These are phyloP conservation scores for Amphilophus citrinellus DNA, from an alignment of 2,113 vertebrate species.

Conservation along the genomic window DNA sequence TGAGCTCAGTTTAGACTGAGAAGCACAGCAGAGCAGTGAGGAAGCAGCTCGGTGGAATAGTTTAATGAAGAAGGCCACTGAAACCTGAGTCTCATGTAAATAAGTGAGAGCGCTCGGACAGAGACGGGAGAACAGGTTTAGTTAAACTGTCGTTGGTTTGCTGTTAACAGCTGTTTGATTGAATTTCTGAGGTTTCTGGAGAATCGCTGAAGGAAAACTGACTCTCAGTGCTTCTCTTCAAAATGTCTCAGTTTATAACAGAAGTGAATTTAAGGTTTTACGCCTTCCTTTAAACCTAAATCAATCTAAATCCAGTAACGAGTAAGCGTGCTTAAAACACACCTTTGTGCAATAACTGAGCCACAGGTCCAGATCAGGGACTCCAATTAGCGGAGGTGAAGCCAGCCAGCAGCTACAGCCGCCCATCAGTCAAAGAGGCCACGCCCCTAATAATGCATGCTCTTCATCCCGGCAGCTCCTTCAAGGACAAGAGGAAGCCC, in stretches of 20 bases:
- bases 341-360: background rate
- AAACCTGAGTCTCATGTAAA: background rate
- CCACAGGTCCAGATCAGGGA: background rate
- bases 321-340: fast-evolving
- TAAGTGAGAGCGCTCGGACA: background rate
- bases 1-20: no score
- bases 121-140: no score
- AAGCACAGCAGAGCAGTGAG: no score
- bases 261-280: background rate
- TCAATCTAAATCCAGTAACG: background rate
- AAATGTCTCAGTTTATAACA: background rate
- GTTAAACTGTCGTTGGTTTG: background rate
- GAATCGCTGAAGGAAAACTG: fast-evolving
- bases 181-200: background rate
- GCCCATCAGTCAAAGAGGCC: background rate
- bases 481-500: no score
- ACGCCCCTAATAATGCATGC: background rate
- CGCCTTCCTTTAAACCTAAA: background rate
- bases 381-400: background rate
- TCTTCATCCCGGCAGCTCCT: no score
- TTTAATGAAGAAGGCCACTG: background rate
- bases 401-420: background rate
- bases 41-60: no score
- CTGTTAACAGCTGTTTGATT: fast-evolving
- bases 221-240: fast-evolving